Conservation (phyloP, 92 coral and sea anemone species). For the Porites divaricata region DNA sequence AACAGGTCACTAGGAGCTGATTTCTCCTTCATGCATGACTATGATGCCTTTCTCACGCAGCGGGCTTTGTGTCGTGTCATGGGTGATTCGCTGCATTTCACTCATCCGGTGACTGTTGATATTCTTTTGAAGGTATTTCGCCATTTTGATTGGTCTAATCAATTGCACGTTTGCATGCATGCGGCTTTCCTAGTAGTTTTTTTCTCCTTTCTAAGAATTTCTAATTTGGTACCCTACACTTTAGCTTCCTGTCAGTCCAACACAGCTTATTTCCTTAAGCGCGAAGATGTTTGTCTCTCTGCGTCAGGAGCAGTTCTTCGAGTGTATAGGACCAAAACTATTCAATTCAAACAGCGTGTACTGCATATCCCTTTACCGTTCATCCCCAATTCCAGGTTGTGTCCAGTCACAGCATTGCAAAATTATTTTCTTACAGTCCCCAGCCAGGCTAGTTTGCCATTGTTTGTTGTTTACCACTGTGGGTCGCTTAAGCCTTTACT, state of each 20-base stretch:
- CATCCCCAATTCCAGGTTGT: conserved; percentile 32
- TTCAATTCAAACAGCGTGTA: conserved; percentile 37
- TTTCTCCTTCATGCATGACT: conserved; percentile 44
- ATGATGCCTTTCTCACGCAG: conserved; percentile 43
- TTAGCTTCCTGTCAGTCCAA: neutral
- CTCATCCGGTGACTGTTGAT: conserved; percentile 56
- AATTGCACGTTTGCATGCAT: conserved; percentile 54
- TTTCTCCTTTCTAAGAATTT: too few relatives aligned
- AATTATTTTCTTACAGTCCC: neutral
- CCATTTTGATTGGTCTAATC: conserved; percentile 32
- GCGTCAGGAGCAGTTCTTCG: conserved; percentile 27
- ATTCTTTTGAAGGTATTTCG: conserved; percentile 44
- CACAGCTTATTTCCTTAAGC: conserved; percentile 18
- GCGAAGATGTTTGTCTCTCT: conserved; percentile 10
- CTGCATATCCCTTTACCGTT: conserved; percentile 38
- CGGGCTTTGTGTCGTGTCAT: conserved; percentile 41
- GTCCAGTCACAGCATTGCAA: conserved; percentile 5
- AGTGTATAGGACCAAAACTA: conserved; percentile 34
- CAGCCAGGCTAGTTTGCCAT: too few relatives aligned
- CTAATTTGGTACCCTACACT: neutral
- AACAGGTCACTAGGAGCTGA: conserved; percentile 27
- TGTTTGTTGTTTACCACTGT: too few relatives aligned
- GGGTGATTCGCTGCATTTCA: conserved; percentile 35
- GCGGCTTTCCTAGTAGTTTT: neutral
- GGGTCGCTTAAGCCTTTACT: neutral